A percentile compares a stretch with the other conserved stretches of the same genome.
Conservation (phyloP, 2,888 invertebrate species). For the Isotomurus palustris region DNA sequence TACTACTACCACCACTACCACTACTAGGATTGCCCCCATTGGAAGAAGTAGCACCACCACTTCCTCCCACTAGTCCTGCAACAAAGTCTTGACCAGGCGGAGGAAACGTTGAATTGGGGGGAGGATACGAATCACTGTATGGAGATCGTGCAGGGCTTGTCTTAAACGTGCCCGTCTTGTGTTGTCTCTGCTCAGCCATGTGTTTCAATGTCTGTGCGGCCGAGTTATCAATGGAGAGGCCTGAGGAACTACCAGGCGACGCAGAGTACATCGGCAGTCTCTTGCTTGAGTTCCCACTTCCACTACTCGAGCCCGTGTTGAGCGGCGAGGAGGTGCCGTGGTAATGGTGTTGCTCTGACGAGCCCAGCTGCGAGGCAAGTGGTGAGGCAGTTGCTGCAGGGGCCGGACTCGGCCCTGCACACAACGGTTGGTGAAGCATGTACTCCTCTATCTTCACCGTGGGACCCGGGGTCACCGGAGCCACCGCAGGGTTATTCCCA, state of each 20-base stretch:
- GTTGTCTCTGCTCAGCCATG: constrained; percentile 96
- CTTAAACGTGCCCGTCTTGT: constrained; percentile 57
- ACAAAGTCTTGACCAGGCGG: constrained; percentile 2
- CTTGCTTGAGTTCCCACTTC: too few species aligned
- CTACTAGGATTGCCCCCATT: background rate
- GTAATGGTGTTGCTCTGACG: constrained; percentile 10
- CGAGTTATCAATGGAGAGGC: constrained; percentile 58
- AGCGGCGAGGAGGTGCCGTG: constrained; percentile 9
- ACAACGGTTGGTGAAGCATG: constrained; percentile 12
- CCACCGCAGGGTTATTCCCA: constrained; percentile 8
- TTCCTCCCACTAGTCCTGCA: too few species aligned
- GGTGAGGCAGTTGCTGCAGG: constrained; percentile 45
- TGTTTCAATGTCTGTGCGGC: constrained; percentile 93
- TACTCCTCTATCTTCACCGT: constrained; percentile 25
- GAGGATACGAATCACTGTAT: constrained; percentile 49
- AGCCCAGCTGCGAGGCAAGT: constrained; percentile 43
- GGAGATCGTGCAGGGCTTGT: constrained; percentile 49
- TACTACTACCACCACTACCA: constrained; percentile 2
- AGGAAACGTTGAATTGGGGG: too few species aligned
- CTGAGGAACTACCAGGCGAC: constrained; percentile 45
- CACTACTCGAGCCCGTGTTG: constrained; percentile 13
- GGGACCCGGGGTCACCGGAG: constrained; percentile 32
- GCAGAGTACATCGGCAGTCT: constrained; percentile 28
- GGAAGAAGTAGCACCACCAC: constrained; percentile 1
- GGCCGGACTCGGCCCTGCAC: constrained; percentile 45